Percentiles rank a stretch among this genome's conserved stretches.
These are phyloP conservation scores for Tortrix viridana DNA, from an alignment of 2,888 invertebrate genomes.

Conservation along the genomic window DNA sequence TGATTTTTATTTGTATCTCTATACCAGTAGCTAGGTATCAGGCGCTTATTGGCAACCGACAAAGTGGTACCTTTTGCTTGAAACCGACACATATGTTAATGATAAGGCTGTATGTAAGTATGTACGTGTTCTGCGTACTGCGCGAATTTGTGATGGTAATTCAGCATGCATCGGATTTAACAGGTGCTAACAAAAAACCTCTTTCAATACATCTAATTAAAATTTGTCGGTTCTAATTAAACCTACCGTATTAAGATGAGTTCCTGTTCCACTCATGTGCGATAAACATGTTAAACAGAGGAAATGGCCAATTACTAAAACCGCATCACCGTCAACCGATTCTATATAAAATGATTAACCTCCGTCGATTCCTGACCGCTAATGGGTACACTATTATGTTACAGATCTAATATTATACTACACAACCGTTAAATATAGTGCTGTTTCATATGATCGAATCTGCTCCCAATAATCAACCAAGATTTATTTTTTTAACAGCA, in stretches of 20 bases:
- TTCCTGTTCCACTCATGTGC: slow-evolving; percentile 7
- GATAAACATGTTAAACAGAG: slow-evolving; percentile 50
- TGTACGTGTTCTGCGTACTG: too few species aligned
- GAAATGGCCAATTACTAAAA: slow-evolving; percentile 59
- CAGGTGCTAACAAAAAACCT: too few species aligned
- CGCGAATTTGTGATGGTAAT: neutral
- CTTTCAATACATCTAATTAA: slow-evolving; percentile 14
- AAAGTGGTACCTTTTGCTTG: too few species aligned
- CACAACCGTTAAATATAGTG: slow-evolving; percentile 7
- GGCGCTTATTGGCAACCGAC: too few species aligned
- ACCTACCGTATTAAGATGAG: slow-evolving; percentile 25
- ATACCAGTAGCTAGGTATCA: too few species aligned
- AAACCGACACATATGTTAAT: slow-evolving; percentile 13
- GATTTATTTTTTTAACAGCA: too few species aligned
- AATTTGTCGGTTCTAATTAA: slow-evolving; percentile 10
- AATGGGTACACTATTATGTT: slow-evolving; percentile 12
- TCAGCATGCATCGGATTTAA: too few species aligned
- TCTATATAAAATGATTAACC: slow-evolving; percentile 62
- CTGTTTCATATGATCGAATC: slow-evolving; percentile 8
- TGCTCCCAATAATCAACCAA: neutral
- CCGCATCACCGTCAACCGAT: slow-evolving; percentile 45
- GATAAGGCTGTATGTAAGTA: neutral
- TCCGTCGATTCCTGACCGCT: slow-evolving; percentile 45
- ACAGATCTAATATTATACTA: slow-evolving; percentile 9
- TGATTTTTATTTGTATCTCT: too few species aligned